phyloP scores from a whole-genome alignment of 1,140 invertebrate species.

The roundworm (Caenorhabditis elegans) region WBcel235 BX284603.4:7143501-7144000 shows the following conservation, averaged over 20 bases:
- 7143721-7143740: too few relatives aligned
- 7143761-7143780: too few relatives aligned
- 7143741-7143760: too few relatives aligned
- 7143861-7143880: background rate
- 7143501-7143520: slow-evolving; percentile 33
- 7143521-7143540: slow-evolving; percentile 44
- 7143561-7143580: slow-evolving; percentile 45
- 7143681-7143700: background rate
- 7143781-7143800: too few relatives aligned
- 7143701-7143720: background rate
- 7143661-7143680: slow-evolving; percentile 41
- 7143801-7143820: too few relatives aligned
- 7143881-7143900: background rate
- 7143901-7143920: slow-evolving; percentile 36
- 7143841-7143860: too few relatives aligned
- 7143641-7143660: background rate
- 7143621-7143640: background rate
- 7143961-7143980: slow-evolving; percentile 39
- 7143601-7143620: slow-evolving; percentile 43
- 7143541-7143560: slow-evolving; percentile 38
- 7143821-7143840: too few relatives aligned
- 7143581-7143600: slow-evolving; percentile 34
- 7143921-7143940: slow-evolving; percentile 31
- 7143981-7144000: slow-evolving; percentile 45
- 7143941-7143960: slow-evolving; percentile 33